phyloP scores from a whole-genome alignment of 2,888 invertebrate genomes.

The Hypsopygia costalis region DNA sequence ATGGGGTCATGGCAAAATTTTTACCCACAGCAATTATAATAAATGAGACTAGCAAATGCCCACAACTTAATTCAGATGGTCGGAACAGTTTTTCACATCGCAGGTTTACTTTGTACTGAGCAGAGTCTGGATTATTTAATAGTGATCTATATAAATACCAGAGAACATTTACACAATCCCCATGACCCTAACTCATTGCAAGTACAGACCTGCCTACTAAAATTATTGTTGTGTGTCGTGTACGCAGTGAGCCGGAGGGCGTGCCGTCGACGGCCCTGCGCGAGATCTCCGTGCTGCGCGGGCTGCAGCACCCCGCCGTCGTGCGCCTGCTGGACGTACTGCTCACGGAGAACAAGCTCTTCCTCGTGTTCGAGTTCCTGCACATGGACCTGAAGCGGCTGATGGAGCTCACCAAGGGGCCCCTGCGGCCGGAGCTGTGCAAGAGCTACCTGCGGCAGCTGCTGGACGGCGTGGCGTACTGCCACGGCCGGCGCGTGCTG shows the following conservation, averaged over 20 bases:
- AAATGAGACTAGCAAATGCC: no score
- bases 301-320: slow-evolving; percentile 93
- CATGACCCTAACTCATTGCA: no score
- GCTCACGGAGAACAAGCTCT: slow-evolving; percentile 90
- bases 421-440: slow-evolving; percentile 60
- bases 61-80: no score
- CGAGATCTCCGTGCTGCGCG: slow-evolving; percentile 96
- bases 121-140: no score
- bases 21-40: no score
- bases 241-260: slow-evolving; percentile 97
- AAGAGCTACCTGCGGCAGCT: slow-evolving; percentile 94
- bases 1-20: no score
- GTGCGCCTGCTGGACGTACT: slow-evolving; percentile 95
- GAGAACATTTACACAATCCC: no score
- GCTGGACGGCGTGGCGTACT: slow-evolving; percentile 92
- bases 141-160: no score
- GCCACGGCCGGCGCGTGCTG: slow-evolving; percentile 93
- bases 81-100: no score
- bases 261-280: slow-evolving; percentile 98
- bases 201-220: no score
- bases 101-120: no score
- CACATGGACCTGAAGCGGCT: slow-evolving; percentile 96
- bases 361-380: slow-evolving; percentile 96
- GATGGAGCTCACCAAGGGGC: slow-evolving; percentile 85
- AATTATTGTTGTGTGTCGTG: no score